Conservation (phyloP, 2,888 invertebrate species). For the Macrosiphum euphorbiae region DNA sequence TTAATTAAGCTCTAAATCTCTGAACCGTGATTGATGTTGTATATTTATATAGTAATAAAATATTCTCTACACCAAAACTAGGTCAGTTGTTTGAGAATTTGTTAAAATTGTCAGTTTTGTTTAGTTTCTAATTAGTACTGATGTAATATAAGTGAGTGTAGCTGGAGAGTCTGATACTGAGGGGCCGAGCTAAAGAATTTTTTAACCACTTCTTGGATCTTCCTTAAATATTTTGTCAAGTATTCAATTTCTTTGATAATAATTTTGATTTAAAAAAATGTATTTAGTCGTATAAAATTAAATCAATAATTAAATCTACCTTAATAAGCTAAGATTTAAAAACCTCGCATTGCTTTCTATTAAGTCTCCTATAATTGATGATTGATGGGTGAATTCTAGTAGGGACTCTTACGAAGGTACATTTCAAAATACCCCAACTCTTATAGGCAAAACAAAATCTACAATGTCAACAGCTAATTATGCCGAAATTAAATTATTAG, state of each 20-base stretch:
- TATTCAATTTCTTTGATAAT: not conserved
- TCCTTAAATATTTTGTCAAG: not conserved
- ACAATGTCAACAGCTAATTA: not conserved
- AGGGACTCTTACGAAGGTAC: not conserved
- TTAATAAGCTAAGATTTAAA: not conserved
- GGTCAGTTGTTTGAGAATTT: not conserved
- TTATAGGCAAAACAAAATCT: not conserved
- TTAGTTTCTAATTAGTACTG: not conserved
- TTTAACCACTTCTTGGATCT: not conserved
- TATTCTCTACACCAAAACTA: not conserved
- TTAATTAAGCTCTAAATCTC: not conserved
- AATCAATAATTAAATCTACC: not conserved
- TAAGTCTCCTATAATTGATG: not conserved
- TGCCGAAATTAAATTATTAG: not conserved
- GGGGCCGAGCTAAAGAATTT: not conserved
- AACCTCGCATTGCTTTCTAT: not conserved
- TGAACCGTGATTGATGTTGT: conserved; percentile 3
- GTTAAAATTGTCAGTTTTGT: not conserved
- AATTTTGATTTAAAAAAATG: too few species aligned
- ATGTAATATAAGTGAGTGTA: not conserved
- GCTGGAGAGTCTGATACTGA: not conserved
- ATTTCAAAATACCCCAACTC: not conserved
- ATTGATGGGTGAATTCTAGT: not conserved
- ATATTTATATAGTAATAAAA: not conserved
- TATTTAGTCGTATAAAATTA: not conserved